These are phyloP conservation scores for Nilaparvata lugens DNA, from an alignment of 1,140 invertebrate species.

Conservation along the genomic window DNA sequence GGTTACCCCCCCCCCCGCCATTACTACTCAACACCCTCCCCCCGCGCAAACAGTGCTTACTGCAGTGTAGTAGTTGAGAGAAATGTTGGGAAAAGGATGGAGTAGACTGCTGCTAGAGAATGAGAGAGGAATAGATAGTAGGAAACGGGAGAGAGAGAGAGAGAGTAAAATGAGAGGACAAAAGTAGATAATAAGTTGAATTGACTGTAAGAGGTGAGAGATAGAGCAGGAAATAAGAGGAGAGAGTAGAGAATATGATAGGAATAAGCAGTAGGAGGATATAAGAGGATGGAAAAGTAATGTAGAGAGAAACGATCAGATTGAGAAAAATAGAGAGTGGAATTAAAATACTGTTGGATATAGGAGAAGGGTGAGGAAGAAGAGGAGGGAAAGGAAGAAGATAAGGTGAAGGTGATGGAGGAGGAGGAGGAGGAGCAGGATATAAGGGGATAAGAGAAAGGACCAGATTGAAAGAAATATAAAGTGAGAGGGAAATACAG, in stretches of 20 bases:
- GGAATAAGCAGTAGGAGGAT: not conserved
- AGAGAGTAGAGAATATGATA: not conserved
- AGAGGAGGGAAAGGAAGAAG: not conserved
- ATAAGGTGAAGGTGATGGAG: not conserved
- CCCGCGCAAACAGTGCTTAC: not conserved
- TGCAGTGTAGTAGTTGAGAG: not conserved
- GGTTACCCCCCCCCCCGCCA: not conserved
- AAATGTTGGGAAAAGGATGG: not conserved
- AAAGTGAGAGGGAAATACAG: not conserved
- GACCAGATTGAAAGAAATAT: not conserved
- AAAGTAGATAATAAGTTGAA: no score
- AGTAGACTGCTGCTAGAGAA: not conserved
- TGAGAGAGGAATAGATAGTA: no score
- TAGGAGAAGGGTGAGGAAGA: no score
- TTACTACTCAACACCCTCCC: no score
- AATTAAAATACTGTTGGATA: no score
- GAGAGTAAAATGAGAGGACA: not conserved
- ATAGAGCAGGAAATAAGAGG: not conserved
- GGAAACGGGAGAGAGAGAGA: not conserved
- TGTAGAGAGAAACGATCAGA: not conserved
- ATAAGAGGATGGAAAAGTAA: not conserved
- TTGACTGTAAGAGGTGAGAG: not conserved
- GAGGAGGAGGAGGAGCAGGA: not conserved
- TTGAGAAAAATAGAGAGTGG: not conserved
- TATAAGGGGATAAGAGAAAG: not conserved